Evolutionary conservation across 2,113 vertebrate species (phyloP).

Genomic region (Arenaria interpres): DNA sequence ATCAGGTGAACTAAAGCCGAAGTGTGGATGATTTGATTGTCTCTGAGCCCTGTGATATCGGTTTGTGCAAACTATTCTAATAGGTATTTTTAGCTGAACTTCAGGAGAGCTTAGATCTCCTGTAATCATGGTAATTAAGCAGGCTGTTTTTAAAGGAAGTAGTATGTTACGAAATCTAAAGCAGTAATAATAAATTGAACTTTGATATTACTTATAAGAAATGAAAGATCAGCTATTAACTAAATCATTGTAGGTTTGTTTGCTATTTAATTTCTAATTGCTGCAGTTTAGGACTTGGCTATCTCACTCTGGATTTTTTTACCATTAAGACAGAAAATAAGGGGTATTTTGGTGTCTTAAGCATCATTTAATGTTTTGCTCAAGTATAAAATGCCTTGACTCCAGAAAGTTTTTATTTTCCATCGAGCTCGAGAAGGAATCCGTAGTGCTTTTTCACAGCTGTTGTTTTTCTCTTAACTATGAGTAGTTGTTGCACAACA

Average conservation of each 20-base stretch:
- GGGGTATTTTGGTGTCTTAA: not conserved
- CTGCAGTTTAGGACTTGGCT: not conserved
- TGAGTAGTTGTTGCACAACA: conserved; percentile 5
- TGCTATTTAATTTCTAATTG: not conserved
- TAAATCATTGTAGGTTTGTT: not conserved
- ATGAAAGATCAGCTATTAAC: not conserved
- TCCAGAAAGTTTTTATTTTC: conserved; percentile 3
- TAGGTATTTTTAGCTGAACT: not conserved
- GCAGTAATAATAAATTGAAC: not conserved
- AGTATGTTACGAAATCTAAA: not conserved
- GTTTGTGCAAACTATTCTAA: not conserved
- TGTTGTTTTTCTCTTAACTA: conserved; percentile 20
- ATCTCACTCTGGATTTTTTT: not conserved
- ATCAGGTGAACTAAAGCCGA: not conserved
- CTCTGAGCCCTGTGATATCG: not conserved
- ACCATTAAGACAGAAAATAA: not conserved
- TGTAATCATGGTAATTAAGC: not conserved
- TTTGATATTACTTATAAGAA: not conserved
- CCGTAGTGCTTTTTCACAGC: conserved; percentile 19
- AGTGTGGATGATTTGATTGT: not conserved
- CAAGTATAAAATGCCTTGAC: not conserved
- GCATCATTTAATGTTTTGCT: not conserved
- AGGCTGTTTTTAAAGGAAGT: not conserved
- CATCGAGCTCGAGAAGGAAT: conserved; percentile 22
- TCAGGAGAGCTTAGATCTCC: not conserved